Conservation (phyloP, 2,113 vertebrate genomes). For the Centropus unirufus region DNA sequence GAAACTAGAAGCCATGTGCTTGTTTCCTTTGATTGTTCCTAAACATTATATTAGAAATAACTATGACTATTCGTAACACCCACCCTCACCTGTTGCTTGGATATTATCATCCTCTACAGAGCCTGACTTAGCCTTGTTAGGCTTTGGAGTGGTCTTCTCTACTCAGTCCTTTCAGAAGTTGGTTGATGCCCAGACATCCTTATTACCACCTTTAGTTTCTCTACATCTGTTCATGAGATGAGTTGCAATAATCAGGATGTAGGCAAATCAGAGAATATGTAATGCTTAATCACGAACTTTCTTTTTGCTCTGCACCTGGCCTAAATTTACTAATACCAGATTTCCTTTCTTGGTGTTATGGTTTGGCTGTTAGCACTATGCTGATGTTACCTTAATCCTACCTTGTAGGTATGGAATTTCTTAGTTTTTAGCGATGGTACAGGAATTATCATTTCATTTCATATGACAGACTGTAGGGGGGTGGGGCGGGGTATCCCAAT, state of each 20-base stretch:
- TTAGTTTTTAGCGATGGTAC: not conserved
- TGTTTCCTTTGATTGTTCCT: not conserved
- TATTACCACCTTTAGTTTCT: not conserved
- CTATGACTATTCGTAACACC: not conserved
- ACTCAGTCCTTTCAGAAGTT: not conserved
- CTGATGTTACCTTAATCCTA: not conserved
- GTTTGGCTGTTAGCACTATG: not conserved
- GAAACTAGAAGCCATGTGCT: not conserved
- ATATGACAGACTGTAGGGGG: not conserved
- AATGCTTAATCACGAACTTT: not conserved
- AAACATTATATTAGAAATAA: not conserved
- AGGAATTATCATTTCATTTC: not conserved
- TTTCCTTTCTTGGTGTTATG: not conserved
- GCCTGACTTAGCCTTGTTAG: not conserved
- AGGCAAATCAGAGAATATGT: not conserved
- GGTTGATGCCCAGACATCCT: accelerated
- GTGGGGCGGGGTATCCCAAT: not conserved
- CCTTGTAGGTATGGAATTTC: not conserved
- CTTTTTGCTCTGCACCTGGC: not conserved
- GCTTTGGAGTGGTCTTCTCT: not conserved
- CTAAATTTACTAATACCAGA: not conserved
- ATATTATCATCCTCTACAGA: not conserved
- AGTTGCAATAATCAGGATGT: not conserved
- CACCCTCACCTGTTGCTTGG: accelerated
- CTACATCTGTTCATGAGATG: not conserved